Base-by-base conservation (phyloP, 2,888 invertebrate species). In the Morpho achilles region DNA sequence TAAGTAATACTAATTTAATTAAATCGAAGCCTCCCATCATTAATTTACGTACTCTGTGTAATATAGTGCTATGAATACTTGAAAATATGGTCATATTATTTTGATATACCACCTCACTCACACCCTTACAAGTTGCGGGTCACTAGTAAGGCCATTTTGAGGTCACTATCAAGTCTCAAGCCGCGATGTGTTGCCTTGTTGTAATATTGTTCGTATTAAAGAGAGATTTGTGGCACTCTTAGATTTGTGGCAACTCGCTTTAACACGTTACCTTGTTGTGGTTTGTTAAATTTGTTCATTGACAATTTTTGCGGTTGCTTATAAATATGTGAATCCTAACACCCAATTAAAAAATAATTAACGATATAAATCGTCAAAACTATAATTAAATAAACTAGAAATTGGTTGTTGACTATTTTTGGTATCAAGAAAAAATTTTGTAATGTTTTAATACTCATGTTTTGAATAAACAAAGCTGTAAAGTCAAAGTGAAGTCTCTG, bases 91-190 rank as follows among this genome's bases (percentile, higher is more conserved):
- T n/a, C 22, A 41, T 0, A 16, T n/a, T 42, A 41, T 67, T 67
- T 66, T 67, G 69, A 68, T 64, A 64, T 66, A 66, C 64, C 62
- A 58, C 64, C 64, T 45, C 49, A 53, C 58, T 40, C 66, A 58
- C 63, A 65, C 64, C 54, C 64, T 66, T 64, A 62, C 66, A 69
- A 66, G 64, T 64, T 65, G 62, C 60, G 68, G 66, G 64, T 62
- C 67, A 66, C 67, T 63, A 60, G 67, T 63, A 66, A 62, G 61
- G 62, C 64, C 64, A 64, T 64, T 67, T 63, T 68, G 68, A 69
- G 68, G 69, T 65, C 66, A 61, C 66, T 64, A 65, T 65, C 66
- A 68, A 63, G 64, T 63, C 63, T 62, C 58, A 62, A 66, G 63
- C 53, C 52, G 47, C 42, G 50, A 47, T 45, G 44, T 53, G 52